Base-by-base conservation (phyloP, 2,113 vertebrate species). In the Calonectris borealis region DNA sequence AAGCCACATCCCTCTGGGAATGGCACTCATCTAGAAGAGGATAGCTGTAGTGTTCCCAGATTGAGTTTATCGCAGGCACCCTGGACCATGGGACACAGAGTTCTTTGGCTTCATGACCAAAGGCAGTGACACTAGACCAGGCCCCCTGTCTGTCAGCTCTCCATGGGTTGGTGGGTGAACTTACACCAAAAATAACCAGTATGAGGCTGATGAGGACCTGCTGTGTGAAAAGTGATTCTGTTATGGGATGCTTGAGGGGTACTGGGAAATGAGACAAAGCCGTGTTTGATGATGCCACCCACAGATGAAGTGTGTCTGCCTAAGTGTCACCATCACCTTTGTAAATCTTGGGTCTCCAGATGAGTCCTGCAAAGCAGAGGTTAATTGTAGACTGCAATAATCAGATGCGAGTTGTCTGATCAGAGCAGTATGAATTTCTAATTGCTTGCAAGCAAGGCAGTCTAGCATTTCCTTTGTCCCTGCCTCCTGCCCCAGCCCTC, bases 191-290 rank as follows among this genome's bases (percentile, higher is more conserved):
- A 70, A 2, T 15, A 60, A 46, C 10, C 55, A 8, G n/a, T 19
- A 7, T 29, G 51, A 31, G 42, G 54, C 62, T 51, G 38, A 65
- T 36, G n/a, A 68, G 64, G 21, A 34, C 32, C 31, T 80, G 62
- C 73, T 3, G 0, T 5, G 32, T 0, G 2, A 31, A 10, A 24
- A 64, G 13, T 8, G 29, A 21, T 55, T 55, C 29, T 2, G 3
- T 55, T 15, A 1, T 2, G 26, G 60, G 42, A 16, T 49, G n/a
- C 48, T 11, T 34, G 72, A 58, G 80, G 68, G 64, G 14, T 54
- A 11, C 29, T 54, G 4, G 1, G 88, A 52, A 34, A 10, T 15
- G 61, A 48, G 32, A 24, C 32, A 11, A 2, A 20, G 36, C 25
- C 13, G 1, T 16, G 51, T 57, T 65, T 9, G 49, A 6, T 2